Evolutionary conservation across 2,888 invertebrate genomes (phyloP).

Genomic region (Cynaeus angustus): DNA sequence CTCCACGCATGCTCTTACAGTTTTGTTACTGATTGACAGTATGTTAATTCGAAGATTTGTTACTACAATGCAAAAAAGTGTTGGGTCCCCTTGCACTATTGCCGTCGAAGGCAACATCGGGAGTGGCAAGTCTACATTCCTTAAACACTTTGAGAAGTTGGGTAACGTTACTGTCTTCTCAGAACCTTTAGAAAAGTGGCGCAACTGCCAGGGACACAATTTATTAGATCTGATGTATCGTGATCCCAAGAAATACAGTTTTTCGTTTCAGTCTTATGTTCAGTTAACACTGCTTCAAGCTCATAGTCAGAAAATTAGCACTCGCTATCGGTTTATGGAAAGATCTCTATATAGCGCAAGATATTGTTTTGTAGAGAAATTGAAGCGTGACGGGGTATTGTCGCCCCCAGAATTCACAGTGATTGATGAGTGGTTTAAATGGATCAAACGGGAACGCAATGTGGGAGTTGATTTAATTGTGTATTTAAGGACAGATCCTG

Average conservation of each 20-base stretch:
- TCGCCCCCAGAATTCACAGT: constrained; percentile 80
- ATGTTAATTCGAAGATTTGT: constrained; percentile 20
- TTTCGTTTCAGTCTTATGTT: constrained; percentile 88
- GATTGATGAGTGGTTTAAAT: constrained; percentile 84
- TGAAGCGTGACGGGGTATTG: constrained; percentile 77
- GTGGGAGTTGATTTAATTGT: constrained; percentile 84
- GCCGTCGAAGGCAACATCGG: constrained; percentile 93
- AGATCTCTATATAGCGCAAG: constrained; percentile 73
- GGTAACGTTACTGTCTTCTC: constrained; percentile 77
- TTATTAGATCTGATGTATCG: constrained; percentile 84
- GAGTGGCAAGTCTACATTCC: constrained; percentile 91
- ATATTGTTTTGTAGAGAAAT: constrained; percentile 86
- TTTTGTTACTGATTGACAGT: neutral
- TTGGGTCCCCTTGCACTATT: constrained; percentile 83
- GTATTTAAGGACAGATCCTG: constrained; percentile 83
- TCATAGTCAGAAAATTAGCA: constrained; percentile 74
- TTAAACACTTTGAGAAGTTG: constrained; percentile 85
- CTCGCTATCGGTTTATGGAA: constrained; percentile 79
- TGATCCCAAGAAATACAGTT: constrained; percentile 83
- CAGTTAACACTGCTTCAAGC: constrained; percentile 86
- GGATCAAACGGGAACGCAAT: constrained; percentile 78
- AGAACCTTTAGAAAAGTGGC: constrained; percentile 91
- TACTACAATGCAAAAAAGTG: constrained; percentile 2
- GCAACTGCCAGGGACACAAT: constrained; percentile 85
- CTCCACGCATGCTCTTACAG: too few relatives aligned